Base-by-base conservation (phyloP, 2,888 invertebrate species). In the Spicauda simplicius region DNA sequence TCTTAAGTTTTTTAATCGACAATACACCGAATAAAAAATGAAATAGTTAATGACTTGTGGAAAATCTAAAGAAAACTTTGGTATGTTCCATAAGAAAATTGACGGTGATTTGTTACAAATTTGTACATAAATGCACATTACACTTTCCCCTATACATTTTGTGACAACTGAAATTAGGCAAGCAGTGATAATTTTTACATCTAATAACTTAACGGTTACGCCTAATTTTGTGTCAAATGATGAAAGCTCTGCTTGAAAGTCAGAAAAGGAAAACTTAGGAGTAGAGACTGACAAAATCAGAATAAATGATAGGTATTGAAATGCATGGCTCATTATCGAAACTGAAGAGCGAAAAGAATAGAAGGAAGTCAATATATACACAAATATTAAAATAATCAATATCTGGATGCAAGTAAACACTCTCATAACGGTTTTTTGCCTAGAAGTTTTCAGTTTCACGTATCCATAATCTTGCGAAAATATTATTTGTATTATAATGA, bases 231-330 rank as follows among this genome's bases (percentile, higher is more conserved):
- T 37, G 30, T 6, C 10, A 59, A 25, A 30, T 59, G 14, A 4
- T 30, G 2, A 6, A 2, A 48, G 25, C 25, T 7, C 5, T 6
- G 5, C 48, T 59, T 48, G 48, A 20, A 58, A 58, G 53, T 20
- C 12, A 19, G 8, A 53, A 14, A 20, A 20, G 20, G 58, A 48
- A 25, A 16, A 59, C n/a, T 25, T 45, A 10, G 1, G n/a, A 50
- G 18, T 50, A 1, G 25, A 48, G 48, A 16, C 7, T 5, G 48
- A n/a, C 14, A 41, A 48, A 19, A 59, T 48, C 7, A 59, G 10
- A 48, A 59, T 59, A 12, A 25, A 50, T 1, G 25, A 16, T n/a
- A 59, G n/a, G 11, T 59, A 59, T 30, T 59, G 59, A 30, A 59
- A 3, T 4, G 30, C 4, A 30, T 59, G 59, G 16, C 3, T 7